Conservation (phyloP, 2,797 vertebrate species). For the Hybognathus amarus region DNA sequence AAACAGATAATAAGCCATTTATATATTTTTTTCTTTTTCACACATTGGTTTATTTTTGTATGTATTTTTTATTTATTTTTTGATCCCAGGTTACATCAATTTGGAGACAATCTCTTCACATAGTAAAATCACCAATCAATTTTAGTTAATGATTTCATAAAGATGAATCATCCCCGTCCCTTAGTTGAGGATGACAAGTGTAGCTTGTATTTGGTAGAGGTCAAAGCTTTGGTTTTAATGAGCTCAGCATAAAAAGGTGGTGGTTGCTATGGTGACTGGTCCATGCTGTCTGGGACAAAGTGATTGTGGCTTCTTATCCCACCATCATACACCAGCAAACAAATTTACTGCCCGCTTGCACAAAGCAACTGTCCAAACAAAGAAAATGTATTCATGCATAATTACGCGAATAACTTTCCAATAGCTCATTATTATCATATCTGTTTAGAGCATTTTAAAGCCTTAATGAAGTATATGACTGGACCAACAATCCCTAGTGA, state of each 20-base stretch:
- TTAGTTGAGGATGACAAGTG: background rate
- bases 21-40: background rate
- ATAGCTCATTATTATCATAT: background rate
- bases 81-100: background rate
- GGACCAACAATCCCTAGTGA: background rate
- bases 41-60: background rate
- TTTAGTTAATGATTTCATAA: background rate
- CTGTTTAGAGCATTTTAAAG: background rate
- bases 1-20: background rate
- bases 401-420: background rate
- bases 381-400: background rate
- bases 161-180: background rate
- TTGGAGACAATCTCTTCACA: slow-evolving; percentile 4
- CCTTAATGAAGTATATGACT: background rate
- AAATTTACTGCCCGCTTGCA: background rate
- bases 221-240: slow-evolving; percentile 53
- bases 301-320: slow-evolving; percentile 5
- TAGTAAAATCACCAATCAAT: background rate
- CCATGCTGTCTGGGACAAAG: slow-evolving; percentile 27
- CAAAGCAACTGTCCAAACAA: slow-evolving; percentile 13
- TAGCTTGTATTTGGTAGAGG: slow-evolving; percentile 22
- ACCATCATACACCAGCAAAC: slow-evolving; percentile 31
- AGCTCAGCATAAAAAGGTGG: slow-evolving; percentile 51
- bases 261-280: slow-evolving; percentile 62
- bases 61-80: background rate